Evolutionary conservation across 2,113 vertebrate genomes (phyloP).

Genomic region (Scatophagus argus): DNA sequence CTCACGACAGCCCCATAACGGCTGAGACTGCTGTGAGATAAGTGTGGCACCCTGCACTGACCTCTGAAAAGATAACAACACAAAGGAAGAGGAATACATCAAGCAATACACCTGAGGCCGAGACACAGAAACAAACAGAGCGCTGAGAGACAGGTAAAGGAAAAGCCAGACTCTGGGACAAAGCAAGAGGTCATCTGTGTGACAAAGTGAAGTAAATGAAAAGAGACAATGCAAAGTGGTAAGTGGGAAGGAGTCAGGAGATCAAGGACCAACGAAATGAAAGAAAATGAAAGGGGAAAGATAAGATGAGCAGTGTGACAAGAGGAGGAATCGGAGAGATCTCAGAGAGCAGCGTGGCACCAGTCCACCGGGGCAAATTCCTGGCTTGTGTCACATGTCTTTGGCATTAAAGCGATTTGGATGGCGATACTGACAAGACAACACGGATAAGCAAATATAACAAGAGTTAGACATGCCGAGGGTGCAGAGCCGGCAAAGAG

Average conservation of each 20-base stretch:
- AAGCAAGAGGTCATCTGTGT: slow-evolving; percentile 53
- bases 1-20: background rate
- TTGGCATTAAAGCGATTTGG: slow-evolving; percentile 29
- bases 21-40: background rate
- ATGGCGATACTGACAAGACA: slow-evolving; percentile 18
- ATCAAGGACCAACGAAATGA: slow-evolving; percentile 23
- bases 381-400: slow-evolving; percentile 22
- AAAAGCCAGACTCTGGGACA: slow-evolving; percentile 20
- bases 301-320: background rate
- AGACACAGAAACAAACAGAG: background rate
- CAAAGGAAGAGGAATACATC: slow-evolving; percentile 12
- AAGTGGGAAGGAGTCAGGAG: slow-evolving; percentile 26
- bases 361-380: slow-evolving; percentile 17
- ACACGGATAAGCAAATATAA: slow-evolving; percentile 1
- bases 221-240: slow-evolving; percentile 46
- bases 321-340: slow-evolving; percentile 16
- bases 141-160: slow-evolving; percentile 5
- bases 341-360: background rate
- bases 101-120: slow-evolving; percentile 13
- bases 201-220: slow-evolving; percentile 44
- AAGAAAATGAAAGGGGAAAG: slow-evolving; percentile 19
- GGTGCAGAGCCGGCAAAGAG: background rate
- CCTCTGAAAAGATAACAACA: slow-evolving; percentile 9
- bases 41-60: background rate
- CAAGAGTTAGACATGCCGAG: background rate